These are phyloP conservation scores for Pseudomyrmex dendroicus DNA, from an alignment of 1,140 invertebrate species.

Conservation along the genomic window DNA sequence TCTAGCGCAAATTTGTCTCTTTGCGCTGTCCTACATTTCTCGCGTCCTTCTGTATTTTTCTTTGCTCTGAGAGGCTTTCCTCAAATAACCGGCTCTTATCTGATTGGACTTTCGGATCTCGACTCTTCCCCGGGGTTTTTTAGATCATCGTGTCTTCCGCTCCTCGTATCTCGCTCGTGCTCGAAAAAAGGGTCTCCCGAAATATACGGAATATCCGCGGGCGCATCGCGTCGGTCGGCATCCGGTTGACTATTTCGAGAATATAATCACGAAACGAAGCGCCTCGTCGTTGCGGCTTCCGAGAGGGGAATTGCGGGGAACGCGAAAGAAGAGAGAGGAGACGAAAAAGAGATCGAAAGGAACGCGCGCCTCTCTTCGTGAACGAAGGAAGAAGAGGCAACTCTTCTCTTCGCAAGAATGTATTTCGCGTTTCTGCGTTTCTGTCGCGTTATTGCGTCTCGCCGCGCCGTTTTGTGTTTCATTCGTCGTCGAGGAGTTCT, in stretches of 20 bases:
- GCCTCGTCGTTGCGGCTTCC: slow-evolving; percentile 32
- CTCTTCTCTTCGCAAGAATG: slow-evolving; percentile 56
- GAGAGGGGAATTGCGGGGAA: slow-evolving; percentile 46
- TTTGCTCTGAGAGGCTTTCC: neutral
- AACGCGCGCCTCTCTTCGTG: slow-evolving; percentile 26
- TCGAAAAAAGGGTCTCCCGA: slow-evolving; percentile 79
- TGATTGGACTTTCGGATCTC: neutral
- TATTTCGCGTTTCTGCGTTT: slow-evolving; percentile 75
- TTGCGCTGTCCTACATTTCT: neutral
- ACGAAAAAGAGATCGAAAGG: slow-evolving; percentile 60
- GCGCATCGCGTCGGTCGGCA: slow-evolving; percentile 72
- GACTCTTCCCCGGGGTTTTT: slow-evolving; percentile 7
- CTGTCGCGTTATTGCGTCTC: slow-evolving; percentile 74
- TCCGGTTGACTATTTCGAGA: slow-evolving; percentile 84
- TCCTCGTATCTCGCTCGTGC: slow-evolving; percentile 66
- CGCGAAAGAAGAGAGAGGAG: slow-evolving; percentile 66
- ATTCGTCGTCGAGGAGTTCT: neutral
- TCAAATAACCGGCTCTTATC: neutral
- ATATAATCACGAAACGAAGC: slow-evolving; percentile 79
- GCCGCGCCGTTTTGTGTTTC: slow-evolving; percentile 2
- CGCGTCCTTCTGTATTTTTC: neutral
- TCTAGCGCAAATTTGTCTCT: neutral
- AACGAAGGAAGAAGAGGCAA: slow-evolving; percentile 51
- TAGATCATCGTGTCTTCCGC: slow-evolving; percentile 53
- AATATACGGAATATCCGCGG: slow-evolving; percentile 80